phyloP scores from a whole-genome alignment of 64 coral and sea anemone genomes.

The Montipora cactus region DNA sequence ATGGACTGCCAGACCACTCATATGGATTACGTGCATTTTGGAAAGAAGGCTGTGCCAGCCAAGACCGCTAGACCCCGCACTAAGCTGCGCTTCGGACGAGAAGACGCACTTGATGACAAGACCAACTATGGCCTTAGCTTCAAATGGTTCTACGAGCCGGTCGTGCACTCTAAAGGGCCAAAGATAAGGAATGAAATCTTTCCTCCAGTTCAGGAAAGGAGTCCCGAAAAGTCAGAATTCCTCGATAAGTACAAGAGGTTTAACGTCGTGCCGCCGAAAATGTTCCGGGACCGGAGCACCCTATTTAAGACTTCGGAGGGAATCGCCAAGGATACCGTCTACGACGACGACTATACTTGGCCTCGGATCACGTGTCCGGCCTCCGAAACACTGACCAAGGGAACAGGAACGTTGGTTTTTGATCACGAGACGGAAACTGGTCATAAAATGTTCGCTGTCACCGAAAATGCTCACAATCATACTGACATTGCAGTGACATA shows the following conservation, averaged over 20 bases:
- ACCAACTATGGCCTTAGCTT: slow-evolving; percentile 89
- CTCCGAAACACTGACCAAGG: slow-evolving; percentile 57
- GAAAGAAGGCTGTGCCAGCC: slow-evolving; percentile 81
- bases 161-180: slow-evolving; percentile 67
- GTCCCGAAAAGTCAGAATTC: slow-evolving; percentile 76
- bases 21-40: slow-evolving; percentile 91
- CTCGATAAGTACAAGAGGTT: slow-evolving; percentile 94
- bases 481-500: slow-evolving; percentile 24
- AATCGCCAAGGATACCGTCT: slow-evolving; percentile 69
- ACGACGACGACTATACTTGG: slow-evolving; percentile 80
- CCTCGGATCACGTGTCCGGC: slow-evolving; percentile 63
- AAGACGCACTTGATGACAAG: slow-evolving; percentile 78
- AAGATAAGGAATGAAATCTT: slow-evolving; percentile 86
- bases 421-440: slow-evolving; percentile 90
- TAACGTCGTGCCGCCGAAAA: slow-evolving; percentile 82
- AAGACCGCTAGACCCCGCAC: slow-evolving; percentile 84
- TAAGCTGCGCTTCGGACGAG: slow-evolving; percentile 88
- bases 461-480: not conserved
- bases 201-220: slow-evolving; percentile 49
- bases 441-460: slow-evolving; percentile 64
- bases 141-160: slow-evolving; percentile 67
- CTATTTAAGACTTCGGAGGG: slow-evolving; percentile 87
- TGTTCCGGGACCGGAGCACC: slow-evolving; percentile 85
- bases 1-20: slow-evolving; percentile 82
- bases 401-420: slow-evolving; percentile 61